These are phyloP conservation scores for Gulo gulo DNA, from an alignment of 2,113 vertebrate species.

Conservation along the genomic window DNA sequence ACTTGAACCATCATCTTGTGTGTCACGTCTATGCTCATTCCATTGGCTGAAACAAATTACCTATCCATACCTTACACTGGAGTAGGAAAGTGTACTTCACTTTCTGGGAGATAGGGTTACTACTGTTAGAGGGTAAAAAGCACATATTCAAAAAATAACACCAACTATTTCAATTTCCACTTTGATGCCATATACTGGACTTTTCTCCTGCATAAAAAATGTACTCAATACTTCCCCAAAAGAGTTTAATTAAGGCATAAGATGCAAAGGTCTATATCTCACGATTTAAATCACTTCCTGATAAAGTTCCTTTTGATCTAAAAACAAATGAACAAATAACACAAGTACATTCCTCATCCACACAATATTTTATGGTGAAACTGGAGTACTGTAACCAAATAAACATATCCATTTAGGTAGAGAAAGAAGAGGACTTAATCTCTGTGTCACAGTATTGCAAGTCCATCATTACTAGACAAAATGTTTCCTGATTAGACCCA, in stretches of 20 bases:
- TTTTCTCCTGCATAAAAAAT: not conserved
- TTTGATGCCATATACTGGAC: not conserved
- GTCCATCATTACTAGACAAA: not conserved
- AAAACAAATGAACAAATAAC: not conserved
- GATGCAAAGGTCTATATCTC: not conserved
- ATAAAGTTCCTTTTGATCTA: not conserved
- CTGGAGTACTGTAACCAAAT: not conserved
- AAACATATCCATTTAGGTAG: not conserved
- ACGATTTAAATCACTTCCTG: not conserved
- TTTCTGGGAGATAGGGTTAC: not conserved
- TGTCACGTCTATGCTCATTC: not conserved
- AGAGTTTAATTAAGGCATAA: not conserved
- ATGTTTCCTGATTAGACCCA: not conserved
- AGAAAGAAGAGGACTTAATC: not conserved
- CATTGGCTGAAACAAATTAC: not conserved
- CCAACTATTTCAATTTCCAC: not conserved
- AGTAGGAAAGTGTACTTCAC: not conserved
- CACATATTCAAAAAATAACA: not conserved
- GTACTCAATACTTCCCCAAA: not conserved
- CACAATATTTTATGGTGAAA: not conserved
- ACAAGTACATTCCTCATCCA: not conserved
- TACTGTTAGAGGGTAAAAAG: not conserved
- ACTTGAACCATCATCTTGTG: not conserved
- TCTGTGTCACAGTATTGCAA: not conserved
- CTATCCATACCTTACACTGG: not conserved